A percentile compares a stretch with the other conserved stretches of the same genome.
Conservation (phyloP, 2,113 vertebrate genomes). For the Parus major region DNA sequence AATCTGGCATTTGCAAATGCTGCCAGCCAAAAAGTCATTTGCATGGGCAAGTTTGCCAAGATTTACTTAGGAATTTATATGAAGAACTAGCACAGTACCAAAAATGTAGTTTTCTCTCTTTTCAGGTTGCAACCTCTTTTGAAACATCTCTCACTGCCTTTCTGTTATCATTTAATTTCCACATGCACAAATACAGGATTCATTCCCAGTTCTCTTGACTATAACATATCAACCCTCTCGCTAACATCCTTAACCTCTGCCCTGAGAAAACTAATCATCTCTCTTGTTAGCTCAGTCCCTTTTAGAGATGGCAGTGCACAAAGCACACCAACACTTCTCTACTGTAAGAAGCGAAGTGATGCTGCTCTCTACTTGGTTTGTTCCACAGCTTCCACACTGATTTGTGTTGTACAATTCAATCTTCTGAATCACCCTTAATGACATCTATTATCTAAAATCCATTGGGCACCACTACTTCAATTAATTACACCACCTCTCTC, state of each 20-base stretch:
- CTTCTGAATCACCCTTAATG: constrained; percentile 69
- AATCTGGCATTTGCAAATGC: constrained; percentile 7
- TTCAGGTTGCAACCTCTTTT: constrained; percentile 7
- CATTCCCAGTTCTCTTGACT: constrained; percentile 64
- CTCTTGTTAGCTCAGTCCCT: constrained; percentile 61
- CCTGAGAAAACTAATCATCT: constrained; percentile 65
- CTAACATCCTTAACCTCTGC: constrained; percentile 68
- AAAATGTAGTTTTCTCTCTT: constrained; percentile 15
- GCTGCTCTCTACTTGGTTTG: constrained; percentile 58
- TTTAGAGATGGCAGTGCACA: constrained; percentile 55
- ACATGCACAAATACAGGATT: constrained; percentile 56
- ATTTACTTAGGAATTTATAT: constrained; percentile 38
- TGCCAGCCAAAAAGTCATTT: constrained; percentile 34
- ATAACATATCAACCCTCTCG: constrained; percentile 60
- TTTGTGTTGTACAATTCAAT: constrained; percentile 68
- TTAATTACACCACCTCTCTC: constrained; percentile 66
- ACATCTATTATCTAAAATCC: constrained; percentile 72
- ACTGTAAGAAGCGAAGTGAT: constrained; percentile 21
- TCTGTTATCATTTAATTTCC: constrained; percentile 64
- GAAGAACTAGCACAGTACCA: constrained; percentile 7
- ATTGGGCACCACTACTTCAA: constrained; percentile 63
- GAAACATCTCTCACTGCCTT: constrained; percentile 16
- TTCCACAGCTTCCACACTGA: constrained; percentile 61
- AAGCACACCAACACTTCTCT: constrained; percentile 60
- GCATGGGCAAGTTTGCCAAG: background rate